Percentiles rank a stretch among this genome's conserved stretches.
These are phyloP conservation scores for Calephelis nemesis DNA, from an alignment of 1,140 invertebrate genomes.

Conservation along the genomic window DNA sequence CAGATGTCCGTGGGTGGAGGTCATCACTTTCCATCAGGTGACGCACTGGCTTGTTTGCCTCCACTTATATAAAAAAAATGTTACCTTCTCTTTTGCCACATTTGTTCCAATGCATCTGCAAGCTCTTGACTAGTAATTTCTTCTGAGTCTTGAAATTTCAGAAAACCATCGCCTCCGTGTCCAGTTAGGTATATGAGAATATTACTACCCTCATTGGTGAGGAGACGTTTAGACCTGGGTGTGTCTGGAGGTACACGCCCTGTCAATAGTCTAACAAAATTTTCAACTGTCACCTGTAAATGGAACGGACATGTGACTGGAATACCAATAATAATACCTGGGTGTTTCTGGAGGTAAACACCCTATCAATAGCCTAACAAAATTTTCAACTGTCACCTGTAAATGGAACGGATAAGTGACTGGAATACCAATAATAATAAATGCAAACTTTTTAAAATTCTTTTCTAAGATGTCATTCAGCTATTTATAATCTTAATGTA, in stretches of 20 bases:
- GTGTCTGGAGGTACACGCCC: slow-evolving; percentile 94
- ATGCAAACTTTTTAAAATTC: too few relatives aligned
- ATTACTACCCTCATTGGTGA: slow-evolving; percentile 98
- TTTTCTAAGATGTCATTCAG: too few relatives aligned
- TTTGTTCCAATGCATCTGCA: slow-evolving; percentile 99
- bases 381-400: slow-evolving; percentile 98
- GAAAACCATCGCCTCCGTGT: slow-evolving; percentile 99
- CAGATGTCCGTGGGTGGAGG: too few relatives aligned
- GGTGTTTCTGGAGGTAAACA: slow-evolving; percentile 94
- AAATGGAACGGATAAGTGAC: slow-evolving; percentile 21
- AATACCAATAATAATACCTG: slow-evolving; percentile 75
- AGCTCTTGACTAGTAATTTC: slow-evolving; percentile 99
- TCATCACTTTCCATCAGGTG: too few relatives aligned
- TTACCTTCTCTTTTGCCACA: slow-evolving; percentile 98
- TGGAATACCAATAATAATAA: slow-evolving; percentile 54
- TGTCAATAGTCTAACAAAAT: slow-evolving; percentile 97
- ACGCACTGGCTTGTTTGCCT: too few relatives aligned
- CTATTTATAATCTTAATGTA: too few relatives aligned
- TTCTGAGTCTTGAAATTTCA: slow-evolving; percentile 99
- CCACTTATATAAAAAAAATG: not conserved
- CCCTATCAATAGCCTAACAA: slow-evolving; percentile 96
- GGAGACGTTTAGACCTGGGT: slow-evolving; percentile 95
- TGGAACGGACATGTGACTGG: slow-evolving; percentile 18
- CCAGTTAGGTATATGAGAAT: slow-evolving; percentile 98
- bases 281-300: slow-evolving; percentile 95